Evolutionary conservation across 2,888 invertebrate species (phyloP).

Genomic region (Hesperia comma): DNA sequence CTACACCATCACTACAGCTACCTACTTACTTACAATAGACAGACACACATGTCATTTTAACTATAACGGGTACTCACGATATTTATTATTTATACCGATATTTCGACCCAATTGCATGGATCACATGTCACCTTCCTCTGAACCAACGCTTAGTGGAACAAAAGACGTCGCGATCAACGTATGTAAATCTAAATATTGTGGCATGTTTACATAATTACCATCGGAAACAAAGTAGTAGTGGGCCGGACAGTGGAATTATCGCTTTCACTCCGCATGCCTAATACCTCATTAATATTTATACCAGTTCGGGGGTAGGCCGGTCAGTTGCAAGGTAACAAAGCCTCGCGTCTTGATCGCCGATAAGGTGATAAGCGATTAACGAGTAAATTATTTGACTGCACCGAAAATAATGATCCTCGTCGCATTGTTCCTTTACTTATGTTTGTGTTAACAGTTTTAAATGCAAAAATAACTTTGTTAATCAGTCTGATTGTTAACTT

Average conservation of each 20-base stretch:
- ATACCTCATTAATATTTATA: conserved; percentile 63
- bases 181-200: conserved; percentile 28
- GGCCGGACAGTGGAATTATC: conserved; percentile 54
- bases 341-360: conserved; percentile 23
- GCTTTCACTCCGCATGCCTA: conserved; percentile 76
- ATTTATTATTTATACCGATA: too few species aligned
- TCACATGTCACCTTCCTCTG: too few species aligned
- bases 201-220: conserved; percentile 33
- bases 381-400: conserved; percentile 25
- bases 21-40: too few species aligned
- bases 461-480: too few species aligned
- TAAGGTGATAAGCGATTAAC: conserved; percentile 28
- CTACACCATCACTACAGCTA: too few species aligned
- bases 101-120: too few species aligned
- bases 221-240: conserved; percentile 19
- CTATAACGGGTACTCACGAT: too few species aligned
- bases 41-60: too few species aligned
- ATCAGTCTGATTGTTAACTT: too few species aligned
- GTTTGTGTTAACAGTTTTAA: too few species aligned
- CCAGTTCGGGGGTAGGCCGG: conserved; percentile 44
- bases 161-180: not conserved
- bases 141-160: too few species aligned
- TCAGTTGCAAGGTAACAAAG: conserved; percentile 23
- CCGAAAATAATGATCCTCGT: not conserved
- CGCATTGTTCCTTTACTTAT: not conserved